Conservation (phyloP, 2,888 invertebrate species). For the Epirrhoe alternata region DNA sequence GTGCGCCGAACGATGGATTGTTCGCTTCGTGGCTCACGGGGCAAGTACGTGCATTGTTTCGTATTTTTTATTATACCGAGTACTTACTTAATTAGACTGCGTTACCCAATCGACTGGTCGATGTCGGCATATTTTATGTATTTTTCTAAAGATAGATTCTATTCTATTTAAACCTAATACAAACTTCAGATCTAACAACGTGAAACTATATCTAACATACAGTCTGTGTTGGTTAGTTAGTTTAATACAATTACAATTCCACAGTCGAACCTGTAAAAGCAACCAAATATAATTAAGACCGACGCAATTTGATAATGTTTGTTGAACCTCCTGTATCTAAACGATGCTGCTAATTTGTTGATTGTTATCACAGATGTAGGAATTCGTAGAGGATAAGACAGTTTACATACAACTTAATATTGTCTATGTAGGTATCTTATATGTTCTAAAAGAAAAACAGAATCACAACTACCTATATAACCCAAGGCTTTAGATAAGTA, state of each 20-base stretch:
- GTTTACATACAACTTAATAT: not conserved
- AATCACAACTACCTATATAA: too few relatives aligned
- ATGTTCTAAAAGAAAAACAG: too few relatives aligned
- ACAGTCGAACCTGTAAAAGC: slow-evolving; percentile 18
- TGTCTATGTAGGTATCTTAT: too few relatives aligned
- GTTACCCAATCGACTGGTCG: not conserved
- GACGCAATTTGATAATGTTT: slow-evolving; percentile 52
- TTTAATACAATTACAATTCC: slow-evolving; percentile 18
- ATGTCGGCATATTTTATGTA: not conserved
- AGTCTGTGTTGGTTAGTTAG: slow-evolving; percentile 6
- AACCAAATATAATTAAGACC: slow-evolving; percentile 45
- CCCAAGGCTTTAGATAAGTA: too few relatives aligned
- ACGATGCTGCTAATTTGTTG: slow-evolving; percentile 56
- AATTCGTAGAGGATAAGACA: slow-evolving; percentile 30
- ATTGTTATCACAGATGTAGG: slow-evolving; percentile 47
- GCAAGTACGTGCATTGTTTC: slow-evolving; percentile 8
- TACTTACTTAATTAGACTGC: not conserved
- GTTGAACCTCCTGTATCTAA: slow-evolving; percentile 45
- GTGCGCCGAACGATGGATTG: slow-evolving; percentile 58
- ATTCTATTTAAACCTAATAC: not conserved
- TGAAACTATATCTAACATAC: not conserved
- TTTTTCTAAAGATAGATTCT: not conserved
- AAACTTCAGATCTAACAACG: not conserved
- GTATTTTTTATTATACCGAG: slow-evolving; percentile 11
- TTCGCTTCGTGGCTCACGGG: slow-evolving; percentile 44